Evolutionary conservation across 1,140 invertebrate genomes (phyloP).

Genomic region (Nasonia giraulti): DNA sequence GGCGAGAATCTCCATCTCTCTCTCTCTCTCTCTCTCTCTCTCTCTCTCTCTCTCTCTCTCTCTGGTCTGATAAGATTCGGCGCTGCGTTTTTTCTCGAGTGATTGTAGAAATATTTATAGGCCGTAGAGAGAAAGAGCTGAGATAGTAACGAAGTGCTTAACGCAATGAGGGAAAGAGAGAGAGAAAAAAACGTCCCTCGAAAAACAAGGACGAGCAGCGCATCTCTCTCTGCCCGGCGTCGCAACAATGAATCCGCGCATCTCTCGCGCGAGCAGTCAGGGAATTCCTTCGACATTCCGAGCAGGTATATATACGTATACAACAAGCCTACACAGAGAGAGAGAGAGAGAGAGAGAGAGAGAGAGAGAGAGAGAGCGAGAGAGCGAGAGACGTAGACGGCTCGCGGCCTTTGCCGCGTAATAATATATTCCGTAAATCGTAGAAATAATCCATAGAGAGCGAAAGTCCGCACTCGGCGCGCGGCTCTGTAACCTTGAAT

Average conservation of each 20-base stretch:
- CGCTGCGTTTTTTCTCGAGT: no score
- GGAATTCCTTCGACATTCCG: neutral
- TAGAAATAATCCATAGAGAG: constrained; percentile 53
- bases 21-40: no score
- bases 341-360: neutral
- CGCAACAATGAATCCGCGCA: neutral
- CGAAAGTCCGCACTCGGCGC: constrained; percentile 42
- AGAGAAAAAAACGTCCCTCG: no score
- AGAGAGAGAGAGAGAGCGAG: no score
- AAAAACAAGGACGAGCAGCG: neutral
- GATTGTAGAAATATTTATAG: no score
- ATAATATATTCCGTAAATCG: constrained; percentile 52
- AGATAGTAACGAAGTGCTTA: no score
- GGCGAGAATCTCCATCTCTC: no score
- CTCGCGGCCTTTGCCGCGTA: constrained; percentile 38
- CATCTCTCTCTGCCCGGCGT: neutral
- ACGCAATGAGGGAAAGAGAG: no score
- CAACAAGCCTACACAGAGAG: neutral
- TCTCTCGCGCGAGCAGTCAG: neutral
- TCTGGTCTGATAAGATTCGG: no score
- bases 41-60: no score
- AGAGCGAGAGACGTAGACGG: constrained; percentile 35
- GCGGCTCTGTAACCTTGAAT: constrained; percentile 51
- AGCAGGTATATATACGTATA: neutral
- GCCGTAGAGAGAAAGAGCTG: no score